Conservation (phyloP, 2,888 invertebrate genomes). For the Diplazon laetatorius region DNA sequence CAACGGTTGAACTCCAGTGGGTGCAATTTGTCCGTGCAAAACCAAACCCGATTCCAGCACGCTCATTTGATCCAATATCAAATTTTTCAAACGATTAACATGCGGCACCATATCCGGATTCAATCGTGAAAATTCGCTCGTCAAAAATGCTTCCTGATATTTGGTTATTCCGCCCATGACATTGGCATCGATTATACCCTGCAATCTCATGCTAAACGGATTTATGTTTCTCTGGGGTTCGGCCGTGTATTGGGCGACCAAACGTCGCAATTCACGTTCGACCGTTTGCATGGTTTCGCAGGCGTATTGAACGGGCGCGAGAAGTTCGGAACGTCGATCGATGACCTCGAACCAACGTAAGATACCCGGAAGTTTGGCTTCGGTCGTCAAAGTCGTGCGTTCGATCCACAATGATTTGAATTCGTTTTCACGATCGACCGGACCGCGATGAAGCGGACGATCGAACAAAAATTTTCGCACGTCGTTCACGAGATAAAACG, state of each 20-base stretch:
- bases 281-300: conserved; percentile 97
- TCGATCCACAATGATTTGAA: conserved; percentile 98
- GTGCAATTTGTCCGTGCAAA: conserved; percentile 93
- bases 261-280: conserved; percentile 91
- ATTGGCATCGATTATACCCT: conserved; percentile 97
- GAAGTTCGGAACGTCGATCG: conserved; percentile 88
- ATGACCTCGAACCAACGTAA: conserved; percentile 98
- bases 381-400: conserved; percentile 92
- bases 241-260: conserved; percentile 91
- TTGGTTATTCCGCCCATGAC: conserved; percentile 97
- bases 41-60: conserved; percentile 92
- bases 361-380: conserved; percentile 94
- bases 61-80: conserved; percentile 90
- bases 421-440: conserved; percentile 96
- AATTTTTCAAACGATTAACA: conserved; percentile 86
- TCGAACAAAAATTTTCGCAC: conserved; percentile 96
- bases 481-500: conserved; percentile 96
- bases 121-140: conserved; percentile 88
- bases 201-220: conserved; percentile 95
- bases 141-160: conserved; percentile 97
- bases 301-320: conserved; percentile 93
- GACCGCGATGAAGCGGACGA: conserved; percentile 94
- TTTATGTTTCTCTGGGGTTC: conserved; percentile 93
- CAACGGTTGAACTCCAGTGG: conserved; percentile 94
- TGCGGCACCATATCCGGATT: conserved; percentile 85